A percentile compares a stretch with the other conserved stretches of the same genome.
Conservation (phyloP, 2,113 vertebrate species). For the Leptosomus discolor region DNA sequence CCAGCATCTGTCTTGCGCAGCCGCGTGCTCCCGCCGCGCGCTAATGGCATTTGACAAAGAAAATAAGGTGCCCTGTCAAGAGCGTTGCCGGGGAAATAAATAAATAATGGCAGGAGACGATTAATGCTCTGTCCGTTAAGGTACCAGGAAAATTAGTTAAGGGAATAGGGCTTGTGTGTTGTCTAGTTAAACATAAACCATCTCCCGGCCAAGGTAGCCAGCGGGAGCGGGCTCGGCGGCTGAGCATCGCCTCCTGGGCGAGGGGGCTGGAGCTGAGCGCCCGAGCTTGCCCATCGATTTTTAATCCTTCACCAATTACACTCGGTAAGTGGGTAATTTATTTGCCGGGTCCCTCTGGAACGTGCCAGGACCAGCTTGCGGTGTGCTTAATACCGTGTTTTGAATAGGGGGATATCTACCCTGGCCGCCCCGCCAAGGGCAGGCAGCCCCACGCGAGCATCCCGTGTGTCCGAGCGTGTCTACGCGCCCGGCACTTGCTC, state of each 20-base stretch:
- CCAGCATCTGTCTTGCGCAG: slow-evolving; percentile 41
- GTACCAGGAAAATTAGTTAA: slow-evolving; percentile 34
- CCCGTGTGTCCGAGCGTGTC: accelerated
- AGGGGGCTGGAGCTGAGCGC: accelerated
- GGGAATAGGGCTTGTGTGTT: neutral
- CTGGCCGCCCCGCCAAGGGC: neutral
- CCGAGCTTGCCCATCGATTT: slow-evolving; percentile 10
- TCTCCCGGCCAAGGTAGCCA: accelerated
- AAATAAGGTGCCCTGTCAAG: slow-evolving; percentile 54
- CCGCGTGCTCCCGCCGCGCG: neutral
- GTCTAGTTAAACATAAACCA: slow-evolving; percentile 41
- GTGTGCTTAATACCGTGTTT: neutral
- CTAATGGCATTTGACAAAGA: slow-evolving; percentile 66
- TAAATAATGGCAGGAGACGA: slow-evolving; percentile 41
- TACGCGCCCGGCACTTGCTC: accelerated
- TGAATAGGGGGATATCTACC: neutral
- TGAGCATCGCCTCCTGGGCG: accelerated
- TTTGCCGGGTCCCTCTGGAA: neutral
- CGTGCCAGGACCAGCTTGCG: neutral
- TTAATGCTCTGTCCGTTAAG: neutral
- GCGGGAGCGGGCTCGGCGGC: neutral
- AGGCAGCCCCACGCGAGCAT: accelerated
- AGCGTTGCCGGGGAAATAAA: slow-evolving; percentile 41
- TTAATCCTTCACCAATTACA: slow-evolving; percentile 42
- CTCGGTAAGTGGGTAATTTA: slow-evolving; percentile 34